Evolutionary conservation across 2,888 invertebrate genomes (phyloP), one percentile per base, ranked within the genome.

Genomic region (Drosophila conformis): DNA sequence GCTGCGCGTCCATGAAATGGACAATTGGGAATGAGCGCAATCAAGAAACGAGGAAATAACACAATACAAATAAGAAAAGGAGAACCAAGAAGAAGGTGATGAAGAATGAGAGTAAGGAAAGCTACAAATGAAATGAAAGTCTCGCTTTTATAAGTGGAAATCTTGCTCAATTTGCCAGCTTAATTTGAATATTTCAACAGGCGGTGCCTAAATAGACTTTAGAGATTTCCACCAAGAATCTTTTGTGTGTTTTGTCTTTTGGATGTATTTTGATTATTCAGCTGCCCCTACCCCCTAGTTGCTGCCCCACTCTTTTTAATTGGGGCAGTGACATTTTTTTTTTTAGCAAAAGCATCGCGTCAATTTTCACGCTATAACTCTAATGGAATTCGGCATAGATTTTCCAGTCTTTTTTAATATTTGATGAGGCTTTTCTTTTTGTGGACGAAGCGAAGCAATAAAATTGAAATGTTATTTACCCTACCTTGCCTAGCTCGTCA

Each of bases 381-480:
- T 90, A 90, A 90, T 90, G 91, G 85, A 88, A 83, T 73, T 79
- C 76, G 64, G 83, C 81, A 90, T 90, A 82, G 87, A 91, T 89
- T 87, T 87, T 81, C 80, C 73, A 73, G 73, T 67, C 64, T 73
- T 69, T 81, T 25, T 91, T 65, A 87, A 91, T 91, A 80, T 75
- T 82, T 84, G 69, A 84, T 90, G 70, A 85, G 72, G 38, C 71
- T 63, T 38, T 68, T 48, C 69, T 40, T 56, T 38, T 67, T 56
- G 81, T 49, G 66, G 46, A 38, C 48, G 65, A 62, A 69, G 65
- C 68, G 57, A 59, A 76, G 85, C 83, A 51, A 86, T 88, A 80
- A 88, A 89, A 88, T 82, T 81, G 90, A 83, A 83, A 88, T 86
- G 88, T 80, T 87, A 61, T 66, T 63, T 82, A 63, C 52, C 53